A percentile compares a stretch with the other conserved stretches of the same genome.
Evolutionary conservation across 1,140 invertebrate species (phyloP).

Genomic region (Sipha flava): DNA sequence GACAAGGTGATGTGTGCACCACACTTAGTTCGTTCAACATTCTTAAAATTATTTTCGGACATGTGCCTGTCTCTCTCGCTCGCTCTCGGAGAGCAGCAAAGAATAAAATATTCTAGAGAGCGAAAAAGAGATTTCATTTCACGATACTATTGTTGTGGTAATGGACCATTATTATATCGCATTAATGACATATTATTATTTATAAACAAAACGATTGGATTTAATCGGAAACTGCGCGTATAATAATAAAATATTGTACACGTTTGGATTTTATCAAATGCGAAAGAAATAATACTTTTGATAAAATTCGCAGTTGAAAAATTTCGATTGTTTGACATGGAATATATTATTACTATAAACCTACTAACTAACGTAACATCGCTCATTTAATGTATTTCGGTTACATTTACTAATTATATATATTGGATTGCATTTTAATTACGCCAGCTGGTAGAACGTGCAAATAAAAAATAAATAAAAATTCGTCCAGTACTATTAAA

Average conservation of each 20-base stretch:
- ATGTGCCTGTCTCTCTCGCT: no score
- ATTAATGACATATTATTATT: not conserved
- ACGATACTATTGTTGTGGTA: slow-evolving; percentile 9
- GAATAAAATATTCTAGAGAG: not conserved
- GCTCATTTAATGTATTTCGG: no score
- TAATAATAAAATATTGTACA: not conserved
- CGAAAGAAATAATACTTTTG: not conserved
- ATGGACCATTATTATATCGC: not conserved
- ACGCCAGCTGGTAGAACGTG: no score
- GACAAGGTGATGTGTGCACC: not conserved
- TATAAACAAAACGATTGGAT: not conserved
- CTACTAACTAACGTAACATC: no score
- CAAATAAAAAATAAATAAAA: no score
- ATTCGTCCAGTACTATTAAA: no score
- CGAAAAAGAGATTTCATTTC: not conserved
- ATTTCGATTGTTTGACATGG: no score
- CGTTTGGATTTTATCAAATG: not conserved
- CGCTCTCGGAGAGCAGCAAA: not conserved
- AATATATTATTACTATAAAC: no score
- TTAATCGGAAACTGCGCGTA: not conserved
- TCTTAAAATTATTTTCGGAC: not conserved
- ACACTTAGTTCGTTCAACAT: not conserved
- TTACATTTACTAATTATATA: no score
- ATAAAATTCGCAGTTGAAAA: no score
- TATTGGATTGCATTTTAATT: no score